phyloP scores from a whole-genome alignment of 2,797 vertebrate species.

The Tamandua tetradactyla region DNA sequence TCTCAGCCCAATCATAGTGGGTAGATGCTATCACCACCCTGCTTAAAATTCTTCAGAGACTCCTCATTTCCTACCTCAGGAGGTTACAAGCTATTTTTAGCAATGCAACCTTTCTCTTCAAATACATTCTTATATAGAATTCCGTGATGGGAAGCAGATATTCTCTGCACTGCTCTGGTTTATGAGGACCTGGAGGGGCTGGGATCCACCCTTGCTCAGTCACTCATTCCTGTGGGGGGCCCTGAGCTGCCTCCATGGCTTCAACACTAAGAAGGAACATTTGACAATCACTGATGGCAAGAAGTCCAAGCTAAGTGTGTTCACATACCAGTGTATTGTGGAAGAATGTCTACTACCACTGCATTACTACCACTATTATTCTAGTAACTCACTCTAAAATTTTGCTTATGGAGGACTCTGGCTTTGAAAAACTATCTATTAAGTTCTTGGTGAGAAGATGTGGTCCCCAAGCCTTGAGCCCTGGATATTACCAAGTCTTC shows the following conservation, averaged over 20 bases:
- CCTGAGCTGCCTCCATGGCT: not conserved
- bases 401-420: not conserved
- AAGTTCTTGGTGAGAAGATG: not conserved
- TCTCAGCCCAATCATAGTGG: not conserved
- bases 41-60: constrained; percentile 14
- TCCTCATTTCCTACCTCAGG: not conserved
- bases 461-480: not conserved
- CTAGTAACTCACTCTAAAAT: not conserved
- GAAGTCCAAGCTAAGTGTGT: not conserved
- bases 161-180: not conserved
- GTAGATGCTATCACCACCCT: not conserved
- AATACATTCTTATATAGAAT: not conserved
- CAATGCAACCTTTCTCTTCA: constrained; percentile 26
- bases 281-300: not conserved
- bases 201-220: not conserved
- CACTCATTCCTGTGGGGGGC: not conserved
- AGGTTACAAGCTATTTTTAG: constrained; percentile 37
- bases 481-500: not conserved
- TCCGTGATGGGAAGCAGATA: not conserved
- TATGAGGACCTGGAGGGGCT: too few species aligned
- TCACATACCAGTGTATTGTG: not conserved
- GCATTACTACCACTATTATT: too few species aligned
- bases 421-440: not conserved
- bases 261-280: not conserved
- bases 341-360: rapidly evolving